Evolutionary conservation across 1,140 invertebrate species (phyloP).

Genomic region (Aphelinus certus): DNA sequence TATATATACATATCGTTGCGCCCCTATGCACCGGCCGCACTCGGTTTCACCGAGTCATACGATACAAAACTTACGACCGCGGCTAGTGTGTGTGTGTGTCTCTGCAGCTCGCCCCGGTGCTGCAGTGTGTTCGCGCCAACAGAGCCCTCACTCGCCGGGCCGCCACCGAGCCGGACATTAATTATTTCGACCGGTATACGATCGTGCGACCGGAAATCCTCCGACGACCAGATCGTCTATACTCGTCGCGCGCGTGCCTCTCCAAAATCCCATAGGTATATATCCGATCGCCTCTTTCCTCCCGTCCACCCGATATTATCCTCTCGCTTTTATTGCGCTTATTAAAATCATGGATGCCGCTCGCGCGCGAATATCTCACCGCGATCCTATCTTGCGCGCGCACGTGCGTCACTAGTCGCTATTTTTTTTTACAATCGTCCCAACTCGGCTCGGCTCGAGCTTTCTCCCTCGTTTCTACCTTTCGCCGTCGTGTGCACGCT

Average conservation of each 20-base stretch:
- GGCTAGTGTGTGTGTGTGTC: not conserved
- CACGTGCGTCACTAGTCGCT: too few relatives aligned
- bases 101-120: too few relatives aligned
- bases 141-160: conserved; percentile 34
- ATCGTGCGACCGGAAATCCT: conserved; percentile 56
- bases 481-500: too few relatives aligned
- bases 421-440: too few relatives aligned
- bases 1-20: conserved; percentile 39
- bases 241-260: too few relatives aligned
- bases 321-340: conserved; percentile 14
- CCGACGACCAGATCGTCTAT: conserved; percentile 7
- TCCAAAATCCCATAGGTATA: too few relatives aligned
- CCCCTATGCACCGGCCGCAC: conserved; percentile 25
- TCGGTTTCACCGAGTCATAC: conserved; percentile 43
- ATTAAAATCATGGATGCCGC: conserved; percentile 18
- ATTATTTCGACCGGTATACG: conserved; percentile 55
- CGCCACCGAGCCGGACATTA: conserved; percentile 44
- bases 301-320: not conserved
- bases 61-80: conserved; percentile 49
- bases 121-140: conserved; percentile 36
- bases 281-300: not conserved
- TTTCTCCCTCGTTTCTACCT: too few relatives aligned
- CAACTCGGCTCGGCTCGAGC: too few relatives aligned
- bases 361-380: too few relatives aligned
- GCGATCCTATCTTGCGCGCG: too few relatives aligned